These are phyloP conservation scores for Phalacrocorax aristotelis DNA, from an alignment of 2,113 vertebrate genomes.

Conservation along the genomic window DNA sequence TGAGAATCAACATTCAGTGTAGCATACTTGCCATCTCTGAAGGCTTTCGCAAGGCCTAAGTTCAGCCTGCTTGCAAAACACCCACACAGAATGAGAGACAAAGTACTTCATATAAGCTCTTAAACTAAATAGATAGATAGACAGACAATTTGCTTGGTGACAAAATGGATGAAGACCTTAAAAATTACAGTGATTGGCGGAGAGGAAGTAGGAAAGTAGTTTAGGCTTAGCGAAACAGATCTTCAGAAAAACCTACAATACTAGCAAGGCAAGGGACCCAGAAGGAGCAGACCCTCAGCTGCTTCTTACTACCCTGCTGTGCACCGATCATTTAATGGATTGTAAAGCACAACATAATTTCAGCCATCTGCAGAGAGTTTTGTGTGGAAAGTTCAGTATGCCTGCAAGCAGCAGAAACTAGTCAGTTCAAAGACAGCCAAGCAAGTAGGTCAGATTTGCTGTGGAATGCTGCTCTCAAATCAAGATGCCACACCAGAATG, in stretches of 20 bases:
- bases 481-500: background rate
- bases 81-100: background rate
- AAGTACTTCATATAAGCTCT: background rate
- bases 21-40: background rate
- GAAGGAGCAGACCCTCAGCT: background rate
- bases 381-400: background rate
- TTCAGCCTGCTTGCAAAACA: background rate
- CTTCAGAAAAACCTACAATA: background rate
- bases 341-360: background rate
- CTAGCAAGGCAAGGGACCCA: background rate
- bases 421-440: background rate
- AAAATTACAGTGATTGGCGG: background rate
- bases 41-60: background rate
- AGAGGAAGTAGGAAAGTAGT: background rate
- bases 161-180: background rate
- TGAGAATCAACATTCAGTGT: background rate
- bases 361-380: background rate
- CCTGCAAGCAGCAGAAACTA: background rate
- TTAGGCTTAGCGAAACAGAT: background rate
- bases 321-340: background rate
- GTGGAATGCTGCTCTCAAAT: background rate
- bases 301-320: background rate
- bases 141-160: background rate
- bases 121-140: background rate
- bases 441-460: background rate